Conservation (phyloP, 2,113 vertebrate genomes). For the Rutilus rutilus region DNA sequence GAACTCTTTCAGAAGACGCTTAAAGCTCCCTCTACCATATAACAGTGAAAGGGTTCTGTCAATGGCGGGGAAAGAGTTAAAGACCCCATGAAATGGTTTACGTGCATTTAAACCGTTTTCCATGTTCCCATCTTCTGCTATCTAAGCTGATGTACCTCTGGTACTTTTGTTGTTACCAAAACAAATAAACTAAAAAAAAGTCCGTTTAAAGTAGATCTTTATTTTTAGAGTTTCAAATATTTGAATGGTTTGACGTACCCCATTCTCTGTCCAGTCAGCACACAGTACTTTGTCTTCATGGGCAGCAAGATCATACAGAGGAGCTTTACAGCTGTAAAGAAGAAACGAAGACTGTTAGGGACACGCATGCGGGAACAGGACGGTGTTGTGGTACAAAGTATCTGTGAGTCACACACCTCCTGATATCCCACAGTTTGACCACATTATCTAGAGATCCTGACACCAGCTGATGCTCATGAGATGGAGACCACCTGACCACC, state of each 20-base stretch:
- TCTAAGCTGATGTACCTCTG: neutral
- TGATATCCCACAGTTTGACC: slow-evolving; percentile 97
- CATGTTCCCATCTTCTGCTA: neutral
- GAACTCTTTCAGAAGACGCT: no score
- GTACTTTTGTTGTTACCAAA: neutral
- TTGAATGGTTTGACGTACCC: slow-evolving; percentile 77
- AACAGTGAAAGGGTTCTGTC: no score
- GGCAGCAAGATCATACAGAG: slow-evolving; percentile 94
- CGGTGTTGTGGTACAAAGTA: neutral
- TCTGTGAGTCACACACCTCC: slow-evolving; percentile 80
- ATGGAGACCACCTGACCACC: slow-evolving; percentile 91
- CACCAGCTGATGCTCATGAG: slow-evolving; percentile 90
- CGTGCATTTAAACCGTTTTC: no score
- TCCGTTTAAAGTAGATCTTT: neutral
- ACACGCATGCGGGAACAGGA: neutral
- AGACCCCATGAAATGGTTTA: no score
- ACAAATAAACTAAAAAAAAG: neutral
- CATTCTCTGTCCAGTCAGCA: slow-evolving; percentile 94
- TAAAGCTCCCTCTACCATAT: no score
- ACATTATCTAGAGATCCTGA: slow-evolving; percentile 95
- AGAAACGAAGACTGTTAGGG: slow-evolving; percentile 30
- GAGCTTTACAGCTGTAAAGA: slow-evolving; percentile 87
- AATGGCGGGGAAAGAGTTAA: no score
- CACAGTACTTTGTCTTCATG: slow-evolving; percentile 97
- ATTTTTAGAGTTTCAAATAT: neutral